Percentiles rank a stretch among this genome's conserved stretches.
These are phyloP conservation scores for Pemphigus obesinymphae DNA, from an alignment of 1,140 invertebrate species.

Conservation along the genomic window DNA sequence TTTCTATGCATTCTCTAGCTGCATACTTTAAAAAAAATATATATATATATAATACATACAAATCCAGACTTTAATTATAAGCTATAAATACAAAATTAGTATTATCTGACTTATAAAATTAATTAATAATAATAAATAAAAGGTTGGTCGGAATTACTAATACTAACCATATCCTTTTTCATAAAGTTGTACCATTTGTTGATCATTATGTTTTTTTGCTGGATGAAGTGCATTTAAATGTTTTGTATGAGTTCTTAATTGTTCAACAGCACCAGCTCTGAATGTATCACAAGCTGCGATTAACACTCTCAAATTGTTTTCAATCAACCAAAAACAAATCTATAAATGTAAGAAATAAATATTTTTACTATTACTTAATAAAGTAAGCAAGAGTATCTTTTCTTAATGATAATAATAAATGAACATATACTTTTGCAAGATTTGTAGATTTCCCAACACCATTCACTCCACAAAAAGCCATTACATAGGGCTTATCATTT, in stretches of 20 bases:
- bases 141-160: no score
- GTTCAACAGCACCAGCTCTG: slow-evolving; percentile 97
- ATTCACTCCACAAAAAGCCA: slow-evolving; percentile 98
- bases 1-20: no score
- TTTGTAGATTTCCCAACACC: slow-evolving; percentile 99
- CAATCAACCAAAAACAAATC: slow-evolving; percentile 99
- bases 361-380: not conserved
- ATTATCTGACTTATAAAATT: not conserved
- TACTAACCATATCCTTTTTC: slow-evolving; percentile 89
- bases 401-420: not conserved
- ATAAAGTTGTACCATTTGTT: slow-evolving; percentile 86
- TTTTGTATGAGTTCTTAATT: slow-evolving; percentile 89
- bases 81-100: not conserved
- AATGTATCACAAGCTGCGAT: slow-evolving; percentile 99
- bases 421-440: slow-evolving; percentile 73
- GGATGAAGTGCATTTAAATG: slow-evolving; percentile 94
- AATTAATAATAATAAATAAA: not conserved
- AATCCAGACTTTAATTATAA: no score
- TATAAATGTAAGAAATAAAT: slow-evolving; percentile 46
- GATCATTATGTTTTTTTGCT: slow-evolving; percentile 62
- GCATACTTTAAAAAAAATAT: no score
- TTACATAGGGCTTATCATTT: slow-evolving; percentile 80
- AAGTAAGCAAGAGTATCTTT: not conserved
- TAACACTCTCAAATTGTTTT: slow-evolving; percentile 92
- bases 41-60: no score